These are phyloP conservation scores for Neomorphus geoffroyi DNA, from an alignment of 2,797 vertebrate genomes.

Conservation along the genomic window DNA sequence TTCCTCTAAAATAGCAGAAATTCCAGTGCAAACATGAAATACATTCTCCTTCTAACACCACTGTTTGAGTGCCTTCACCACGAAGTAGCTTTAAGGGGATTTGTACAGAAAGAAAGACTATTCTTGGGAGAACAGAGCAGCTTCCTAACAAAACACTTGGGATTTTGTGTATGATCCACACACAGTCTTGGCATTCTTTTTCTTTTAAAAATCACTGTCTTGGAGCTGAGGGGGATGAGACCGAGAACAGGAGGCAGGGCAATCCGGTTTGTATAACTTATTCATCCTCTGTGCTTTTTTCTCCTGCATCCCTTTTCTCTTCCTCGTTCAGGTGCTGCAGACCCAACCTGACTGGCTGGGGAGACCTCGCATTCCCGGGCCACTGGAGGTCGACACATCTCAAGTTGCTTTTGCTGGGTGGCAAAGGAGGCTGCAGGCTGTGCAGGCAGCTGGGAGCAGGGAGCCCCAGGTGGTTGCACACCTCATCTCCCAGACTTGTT, in stretches of 20 bases:
- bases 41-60: background rate
- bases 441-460: rapidly evolving
- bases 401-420: background rate
- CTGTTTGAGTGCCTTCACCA: background rate
- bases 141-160: background rate
- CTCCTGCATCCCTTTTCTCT: background rate
- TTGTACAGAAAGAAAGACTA: background rate
- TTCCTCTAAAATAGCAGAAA: background rate
- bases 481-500: rapidly evolving
- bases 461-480: rapidly evolving
- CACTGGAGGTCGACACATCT: background rate
- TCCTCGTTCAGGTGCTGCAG: background rate
- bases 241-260: background rate
- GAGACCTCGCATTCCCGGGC: background rate
- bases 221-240: background rate
- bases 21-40: background rate
- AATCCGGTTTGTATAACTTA: background rate
- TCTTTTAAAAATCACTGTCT: background rate
- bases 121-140: background rate
- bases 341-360: background rate
- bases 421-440: too few relatives aligned
- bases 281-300: background rate
- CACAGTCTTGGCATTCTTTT: background rate
- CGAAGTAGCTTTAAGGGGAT: background rate
- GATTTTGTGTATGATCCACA: background rate